A percentile compares a stretch with the other conserved stretches of the same genome.
These are phyloP conservation scores for Chelon auratus DNA, from an alignment of 2,797 vertebrate species.

Conservation along the genomic window DNA sequence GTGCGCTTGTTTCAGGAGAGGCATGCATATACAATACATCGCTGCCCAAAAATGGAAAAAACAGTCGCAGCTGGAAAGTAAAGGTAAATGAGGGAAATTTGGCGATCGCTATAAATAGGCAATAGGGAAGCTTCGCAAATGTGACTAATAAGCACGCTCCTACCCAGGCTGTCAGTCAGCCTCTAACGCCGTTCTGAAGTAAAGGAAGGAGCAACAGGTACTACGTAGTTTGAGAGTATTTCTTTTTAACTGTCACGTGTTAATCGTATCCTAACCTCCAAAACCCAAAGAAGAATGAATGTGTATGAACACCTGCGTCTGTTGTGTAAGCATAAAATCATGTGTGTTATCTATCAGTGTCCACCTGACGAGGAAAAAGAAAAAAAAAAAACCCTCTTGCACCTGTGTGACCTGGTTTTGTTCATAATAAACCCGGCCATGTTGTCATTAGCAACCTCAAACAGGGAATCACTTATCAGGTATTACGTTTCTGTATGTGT, in stretches of 20 bases:
- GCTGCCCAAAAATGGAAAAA: conserved; percentile 52
- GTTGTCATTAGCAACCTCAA: conserved; percentile 66
- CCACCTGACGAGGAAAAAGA: not conserved
- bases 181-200: conserved; percentile 27
- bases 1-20: conserved; percentile 25
- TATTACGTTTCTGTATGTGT: conserved; percentile 22
- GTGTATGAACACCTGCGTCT: conserved; percentile 13
- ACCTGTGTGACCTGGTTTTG: conserved; percentile 48
- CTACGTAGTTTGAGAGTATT: not conserved
- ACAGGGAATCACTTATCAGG: conserved; percentile 14
- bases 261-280: not conserved
- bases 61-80: conserved; percentile 53
- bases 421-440: conserved; percentile 39
- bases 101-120: conserved; percentile 4
- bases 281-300: not conserved
- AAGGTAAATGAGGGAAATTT: conserved; percentile 20
- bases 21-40: conserved; percentile 16
- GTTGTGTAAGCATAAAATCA: conserved; percentile 15
- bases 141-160: conserved; percentile 2
- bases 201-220: conserved; percentile 4
- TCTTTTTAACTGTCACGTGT: not conserved
- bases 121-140: conserved; percentile 27
- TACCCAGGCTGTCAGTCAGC: conserved; percentile 15
- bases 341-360: not conserved
- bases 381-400: not conserved